Evolutionary conservation across 2,888 invertebrate species (phyloP).

Genomic region (Andrena minutula): DNA sequence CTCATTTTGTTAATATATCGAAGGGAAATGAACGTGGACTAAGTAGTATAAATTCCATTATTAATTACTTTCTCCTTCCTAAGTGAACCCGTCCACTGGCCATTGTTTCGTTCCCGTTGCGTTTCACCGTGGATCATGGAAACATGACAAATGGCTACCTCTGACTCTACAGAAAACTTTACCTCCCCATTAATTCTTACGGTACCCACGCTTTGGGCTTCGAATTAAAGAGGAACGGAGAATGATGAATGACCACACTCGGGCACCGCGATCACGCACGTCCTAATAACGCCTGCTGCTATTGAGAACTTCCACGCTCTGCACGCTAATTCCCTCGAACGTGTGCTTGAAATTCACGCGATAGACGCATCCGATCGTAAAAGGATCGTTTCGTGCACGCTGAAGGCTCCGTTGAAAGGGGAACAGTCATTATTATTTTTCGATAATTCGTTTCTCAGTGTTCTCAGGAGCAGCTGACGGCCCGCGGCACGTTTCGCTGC

Average conservation of each 20-base stretch:
- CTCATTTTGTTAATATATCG: no score
- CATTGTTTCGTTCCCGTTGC: background rate
- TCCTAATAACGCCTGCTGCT: slow-evolving; percentile 1
- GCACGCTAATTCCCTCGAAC: slow-evolving; percentile 15
- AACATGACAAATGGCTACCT: slow-evolving; percentile 26
- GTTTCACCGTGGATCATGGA: background rate
- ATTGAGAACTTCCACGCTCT: slow-evolving; percentile 19
- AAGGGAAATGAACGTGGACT: background rate
- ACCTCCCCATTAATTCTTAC: background rate
- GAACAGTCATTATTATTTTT: slow-evolving; percentile 1
- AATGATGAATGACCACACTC: slow-evolving; percentile 28
- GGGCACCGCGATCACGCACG: slow-evolving; percentile 18
- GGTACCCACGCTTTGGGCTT: background rate
- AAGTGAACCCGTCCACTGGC: background rate
- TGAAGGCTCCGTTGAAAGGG: background rate
- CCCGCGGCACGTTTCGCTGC: background rate
- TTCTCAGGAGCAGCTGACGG: slow-evolving; percentile 3
- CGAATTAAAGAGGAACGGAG: slow-evolving; percentile 14
- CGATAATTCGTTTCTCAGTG: background rate
- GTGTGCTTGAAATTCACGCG: background rate
- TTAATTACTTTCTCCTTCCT: background rate
- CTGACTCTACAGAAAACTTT: background rate
- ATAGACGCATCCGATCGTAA: background rate
- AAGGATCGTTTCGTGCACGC: background rate
- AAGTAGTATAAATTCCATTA: background rate